Evolutionary conservation across 1,140 invertebrate genomes (phyloP), one percentile per base, ranked within the genome.

Genomic region (Macrocentrus cingulum): DNA sequence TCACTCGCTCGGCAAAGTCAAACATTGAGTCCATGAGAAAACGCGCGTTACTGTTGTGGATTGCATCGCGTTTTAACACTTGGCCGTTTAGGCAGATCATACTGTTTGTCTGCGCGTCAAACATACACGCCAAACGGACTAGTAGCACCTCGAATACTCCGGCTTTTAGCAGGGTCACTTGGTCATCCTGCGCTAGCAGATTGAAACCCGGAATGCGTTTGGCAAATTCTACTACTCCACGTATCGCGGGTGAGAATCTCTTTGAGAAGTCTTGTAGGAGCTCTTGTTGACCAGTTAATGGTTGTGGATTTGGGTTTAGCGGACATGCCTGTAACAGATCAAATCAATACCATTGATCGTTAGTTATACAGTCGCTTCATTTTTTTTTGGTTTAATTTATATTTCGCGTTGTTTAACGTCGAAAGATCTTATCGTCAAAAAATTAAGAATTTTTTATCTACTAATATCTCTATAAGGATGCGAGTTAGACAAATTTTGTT

Each of bases 21-120:
- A 98, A 97, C 82, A 97, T 98, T 59, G 92, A 96, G 70, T 97
- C 93, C 78, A 97, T 91, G 22, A 99, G 86, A 74, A 97, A 97
- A 64, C 93, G 84, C 8, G 94, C 93, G 80, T 96, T 96, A 60
- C 90, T 91, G 71, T 90, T 91, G 77, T 93, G 91, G 60, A 96
- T 91, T 45, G 92, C 88, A 74, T 96, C 93, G 45, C 91, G 84
- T 67, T 92, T 90, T 71, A 95, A 85, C 62, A 96, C 87, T 77
- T 95, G 91, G 44, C 93, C 93, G 68, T 96, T 95, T 46, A 96
- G 82, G 76, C 92, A 96, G 62, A 96, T 90, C 85, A 96, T 94
- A 73, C 89, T 91, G 79, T 92, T 91, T 64, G 91, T 91, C 66
- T 90, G 90, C 22, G 88, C 85, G 73, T 95, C 91, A 72, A 95